These are phyloP conservation scores for Marcusenius ussheri DNA, from an alignment of 2,113 vertebrate genomes.

Conservation along the genomic window DNA sequence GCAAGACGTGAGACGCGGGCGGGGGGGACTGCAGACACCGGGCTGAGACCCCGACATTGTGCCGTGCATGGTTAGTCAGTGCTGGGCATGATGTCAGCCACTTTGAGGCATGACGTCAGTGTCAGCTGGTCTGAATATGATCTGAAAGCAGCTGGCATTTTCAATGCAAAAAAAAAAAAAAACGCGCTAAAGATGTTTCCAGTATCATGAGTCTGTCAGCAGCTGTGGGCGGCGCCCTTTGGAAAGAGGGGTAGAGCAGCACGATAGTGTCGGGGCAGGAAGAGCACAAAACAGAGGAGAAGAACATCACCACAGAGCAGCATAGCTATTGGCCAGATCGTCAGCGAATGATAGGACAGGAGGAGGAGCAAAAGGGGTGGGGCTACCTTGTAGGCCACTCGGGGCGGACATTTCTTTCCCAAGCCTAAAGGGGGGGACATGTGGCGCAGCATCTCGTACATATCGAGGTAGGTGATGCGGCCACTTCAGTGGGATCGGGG, in stretches of 20 bases:
- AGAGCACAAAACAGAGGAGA: neutral
- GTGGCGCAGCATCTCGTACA: slow-evolving; percentile 99
- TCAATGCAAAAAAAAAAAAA: neutral
- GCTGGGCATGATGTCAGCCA: no score
- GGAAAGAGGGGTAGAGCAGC: neutral
- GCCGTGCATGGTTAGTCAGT: neutral
- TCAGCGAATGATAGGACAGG: slow-evolving; percentile 11
- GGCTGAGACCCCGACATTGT: neutral
- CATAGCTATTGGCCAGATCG: neutral
- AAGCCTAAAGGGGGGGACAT: slow-evolving; percentile 98
- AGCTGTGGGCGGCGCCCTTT: neutral
- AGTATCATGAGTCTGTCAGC: neutral
- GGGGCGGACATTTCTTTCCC: slow-evolving; percentile 97
- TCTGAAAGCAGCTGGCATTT: neutral
- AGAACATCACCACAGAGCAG: neutral
- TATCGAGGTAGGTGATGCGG: slow-evolving; percentile 90
- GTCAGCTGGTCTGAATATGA: neutral
- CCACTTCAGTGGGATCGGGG: slow-evolving; percentile 67
- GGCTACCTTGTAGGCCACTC: slow-evolving; percentile 98
- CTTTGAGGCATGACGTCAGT: neutral
- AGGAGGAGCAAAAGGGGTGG: slow-evolving; percentile 2
- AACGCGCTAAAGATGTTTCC: neutral
- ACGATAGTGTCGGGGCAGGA: neutral
- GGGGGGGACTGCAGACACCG: neutral
- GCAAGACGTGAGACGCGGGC: neutral